Conservation (phyloP, 37 sponge, comb jelly and placozoan genomes). For the Halichondria panicea region DNA sequence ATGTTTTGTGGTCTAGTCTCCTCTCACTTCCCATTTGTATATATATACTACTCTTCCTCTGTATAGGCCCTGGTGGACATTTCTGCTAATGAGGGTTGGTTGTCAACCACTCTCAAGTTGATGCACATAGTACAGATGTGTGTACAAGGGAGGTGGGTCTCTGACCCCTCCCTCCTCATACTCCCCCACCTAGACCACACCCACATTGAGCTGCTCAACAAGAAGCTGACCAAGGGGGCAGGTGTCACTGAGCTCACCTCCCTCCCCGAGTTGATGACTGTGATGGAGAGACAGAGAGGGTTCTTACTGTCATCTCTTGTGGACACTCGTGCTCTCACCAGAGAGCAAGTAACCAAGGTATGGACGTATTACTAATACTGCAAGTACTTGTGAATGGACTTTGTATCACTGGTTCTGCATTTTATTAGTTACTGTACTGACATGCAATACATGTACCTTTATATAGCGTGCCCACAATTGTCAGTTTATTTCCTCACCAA, state of each 20-base stretch:
- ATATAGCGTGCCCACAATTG: no score
- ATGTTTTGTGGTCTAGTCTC: neutral
- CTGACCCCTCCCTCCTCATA: constrained; percentile 73
- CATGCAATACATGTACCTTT: no score
- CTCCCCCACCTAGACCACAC: constrained; percentile 76
- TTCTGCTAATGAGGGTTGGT: constrained; percentile 91
- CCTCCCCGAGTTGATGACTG: constrained; percentile 49
- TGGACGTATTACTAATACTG: neutral
- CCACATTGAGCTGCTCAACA: constrained; percentile 29
- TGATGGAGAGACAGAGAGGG: constrained; percentile 14
- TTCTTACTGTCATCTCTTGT: constrained; percentile 19
- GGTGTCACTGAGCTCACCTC: constrained; percentile 29
- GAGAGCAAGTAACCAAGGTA: constrained; percentile 25
- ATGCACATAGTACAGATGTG: constrained; percentile 93
- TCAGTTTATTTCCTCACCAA: no score
- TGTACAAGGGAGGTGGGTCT: constrained; percentile 88
- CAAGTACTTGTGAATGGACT: neutral
- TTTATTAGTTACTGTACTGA: no score
- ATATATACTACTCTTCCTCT: neutral
- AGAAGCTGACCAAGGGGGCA: neutral
- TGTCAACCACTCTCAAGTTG: constrained; percentile 63
- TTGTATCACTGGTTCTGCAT: neutral
- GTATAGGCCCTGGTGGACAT: constrained; percentile 90
- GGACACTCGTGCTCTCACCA: neutral
- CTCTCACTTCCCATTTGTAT: neutral